Evolutionary conservation across 1,140 invertebrate species (phyloP).

Genomic region (Macrobrachium rosenbergii): DNA sequence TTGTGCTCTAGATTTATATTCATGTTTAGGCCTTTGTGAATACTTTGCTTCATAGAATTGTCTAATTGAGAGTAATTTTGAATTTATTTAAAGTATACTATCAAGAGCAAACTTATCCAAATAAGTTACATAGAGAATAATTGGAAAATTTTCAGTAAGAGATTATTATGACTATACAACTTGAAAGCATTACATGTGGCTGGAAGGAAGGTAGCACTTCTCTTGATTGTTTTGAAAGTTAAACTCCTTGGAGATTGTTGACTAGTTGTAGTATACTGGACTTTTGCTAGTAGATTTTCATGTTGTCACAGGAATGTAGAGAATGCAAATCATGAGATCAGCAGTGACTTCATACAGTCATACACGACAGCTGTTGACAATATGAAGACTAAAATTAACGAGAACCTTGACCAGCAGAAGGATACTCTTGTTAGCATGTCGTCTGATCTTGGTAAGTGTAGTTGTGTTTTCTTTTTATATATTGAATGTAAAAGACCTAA

Average conservation of each 20-base stretch:
- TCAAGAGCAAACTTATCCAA: too few relatives aligned
- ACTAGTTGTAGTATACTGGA: background rate
- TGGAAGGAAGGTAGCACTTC: too few relatives aligned
- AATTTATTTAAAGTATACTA: too few relatives aligned
- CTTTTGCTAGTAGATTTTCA: background rate
- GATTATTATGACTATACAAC: too few relatives aligned
- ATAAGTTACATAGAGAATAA: too few relatives aligned
- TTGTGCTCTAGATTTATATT: too few relatives aligned
- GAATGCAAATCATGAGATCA: constrained; percentile 5
- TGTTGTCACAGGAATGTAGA: constrained; percentile 28
- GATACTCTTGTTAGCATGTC: background rate
- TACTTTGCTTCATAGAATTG: too few relatives aligned
- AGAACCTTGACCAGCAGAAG: background rate
- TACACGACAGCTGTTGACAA: background rate
- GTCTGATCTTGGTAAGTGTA: constrained; percentile 29
- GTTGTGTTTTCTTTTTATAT: background rate
- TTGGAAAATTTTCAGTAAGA: too few relatives aligned
- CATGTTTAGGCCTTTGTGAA: too few relatives aligned
- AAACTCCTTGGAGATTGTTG: background rate
- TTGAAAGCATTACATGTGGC: too few relatives aligned
- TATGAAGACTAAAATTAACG: background rate
- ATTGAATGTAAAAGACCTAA: background rate
- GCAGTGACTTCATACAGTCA: constrained; percentile 7
- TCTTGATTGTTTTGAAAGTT: background rate
- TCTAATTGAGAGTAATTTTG: too few relatives aligned